Percentiles rank a stretch among this genome's conserved stretches.
Evolutionary conservation across 2,797 vertebrate genomes (phyloP).

Genomic region (Sciaenops ocellatus): DNA sequence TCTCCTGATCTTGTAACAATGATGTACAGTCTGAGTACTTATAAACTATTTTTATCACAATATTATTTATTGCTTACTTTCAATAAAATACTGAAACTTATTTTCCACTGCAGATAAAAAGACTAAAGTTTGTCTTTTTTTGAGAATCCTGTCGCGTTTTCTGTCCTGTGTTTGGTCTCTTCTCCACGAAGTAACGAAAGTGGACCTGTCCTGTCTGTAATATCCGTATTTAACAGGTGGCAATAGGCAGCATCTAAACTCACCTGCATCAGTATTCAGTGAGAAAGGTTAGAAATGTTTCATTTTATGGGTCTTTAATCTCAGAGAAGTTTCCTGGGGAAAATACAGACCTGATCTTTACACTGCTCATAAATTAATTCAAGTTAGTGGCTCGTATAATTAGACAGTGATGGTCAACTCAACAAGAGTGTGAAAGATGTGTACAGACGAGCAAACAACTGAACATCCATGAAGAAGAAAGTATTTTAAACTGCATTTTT

Average conservation of each 20-base stretch:
- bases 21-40: constrained; percentile 97
- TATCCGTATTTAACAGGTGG: background rate
- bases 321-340: background rate
- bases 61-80: constrained; percentile 99
- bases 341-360: background rate
- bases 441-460: too few species aligned
- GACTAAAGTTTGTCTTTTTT: constrained; percentile 62
- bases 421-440: too few species aligned
- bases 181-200: background rate
- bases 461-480: too few species aligned
- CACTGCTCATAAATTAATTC: background rate
- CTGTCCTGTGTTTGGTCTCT: background rate
- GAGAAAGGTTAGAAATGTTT: too few species aligned
- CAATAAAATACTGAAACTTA: constrained; percentile 98
- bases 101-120: constrained; percentile 93
- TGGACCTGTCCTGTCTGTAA: background rate
- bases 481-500: too few species aligned
- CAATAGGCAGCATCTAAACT: background rate
- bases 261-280: background rate
- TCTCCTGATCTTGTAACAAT: constrained; percentile 92
- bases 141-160: background rate
- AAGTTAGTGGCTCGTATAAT: background rate
- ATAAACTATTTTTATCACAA: constrained; percentile 99
- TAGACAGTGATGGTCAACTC: too few species aligned
- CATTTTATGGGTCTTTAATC: background rate